Evolutionary conservation across 2,888 invertebrate species (phyloP).

Genomic region (Noctua janthe): DNA sequence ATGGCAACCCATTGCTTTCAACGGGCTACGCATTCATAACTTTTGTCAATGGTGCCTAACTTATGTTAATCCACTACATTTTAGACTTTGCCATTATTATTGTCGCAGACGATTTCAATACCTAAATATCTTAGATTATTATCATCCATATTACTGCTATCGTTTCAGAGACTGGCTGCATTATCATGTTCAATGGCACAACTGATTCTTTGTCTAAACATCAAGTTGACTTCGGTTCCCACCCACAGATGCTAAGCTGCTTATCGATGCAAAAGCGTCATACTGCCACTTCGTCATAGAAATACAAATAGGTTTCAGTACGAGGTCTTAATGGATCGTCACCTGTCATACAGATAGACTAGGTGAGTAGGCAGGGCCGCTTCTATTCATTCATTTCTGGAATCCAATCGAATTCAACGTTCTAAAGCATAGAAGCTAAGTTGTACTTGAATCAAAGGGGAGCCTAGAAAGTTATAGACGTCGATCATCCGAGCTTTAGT

Average conservation of each 20-base stretch:
- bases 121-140: background rate
- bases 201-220: background rate
- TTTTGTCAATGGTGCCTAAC: too few relatives aligned
- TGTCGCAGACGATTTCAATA: background rate
- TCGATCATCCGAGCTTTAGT: background rate
- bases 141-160: background rate
- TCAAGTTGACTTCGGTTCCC: background rate
- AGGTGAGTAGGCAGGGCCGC: background rate
- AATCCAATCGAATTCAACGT: background rate
- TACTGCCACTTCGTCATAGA: background rate
- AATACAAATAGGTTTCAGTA: background rate
- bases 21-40: too few relatives aligned
- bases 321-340: background rate
- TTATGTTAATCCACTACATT: too few relatives aligned
- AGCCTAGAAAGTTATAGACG: background rate
- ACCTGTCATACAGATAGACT: background rate
- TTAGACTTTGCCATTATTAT: too few relatives aligned
- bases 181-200: background rate
- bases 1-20: too few relatives aligned
- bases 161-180: background rate
- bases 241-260: background rate
- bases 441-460: background rate
- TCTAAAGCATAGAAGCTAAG: background rate
- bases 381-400: background rate
- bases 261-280: background rate